Percentiles rank a stretch among this genome's conserved stretches.
These are phyloP conservation scores for Drosophila tsacasi DNA, from an alignment of 1,140 invertebrate species.

Conservation along the genomic window DNA sequence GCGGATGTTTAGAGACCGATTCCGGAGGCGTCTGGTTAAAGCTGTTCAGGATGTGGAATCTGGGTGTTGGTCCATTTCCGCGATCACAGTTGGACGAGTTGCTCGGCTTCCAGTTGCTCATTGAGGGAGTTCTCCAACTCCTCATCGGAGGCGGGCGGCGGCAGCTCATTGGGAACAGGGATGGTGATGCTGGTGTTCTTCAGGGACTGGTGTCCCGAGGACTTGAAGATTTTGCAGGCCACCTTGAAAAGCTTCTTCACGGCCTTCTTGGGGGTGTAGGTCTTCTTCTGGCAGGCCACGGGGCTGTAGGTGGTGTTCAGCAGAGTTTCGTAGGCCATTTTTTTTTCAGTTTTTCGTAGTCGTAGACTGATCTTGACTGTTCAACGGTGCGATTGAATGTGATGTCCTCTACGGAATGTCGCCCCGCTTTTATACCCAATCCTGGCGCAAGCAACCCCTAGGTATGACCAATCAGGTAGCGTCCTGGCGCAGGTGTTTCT, in stretches of 20 bases:
- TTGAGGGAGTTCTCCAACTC: slow-evolving; percentile 41
- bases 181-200: not conserved
- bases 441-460: slow-evolving; percentile 47
- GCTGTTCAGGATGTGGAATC: slow-evolving; percentile 18
- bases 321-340: slow-evolving; percentile 59
- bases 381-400: slow-evolving; percentile 39
- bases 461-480: slow-evolving; percentile 51
- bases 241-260: slow-evolving; percentile 51
- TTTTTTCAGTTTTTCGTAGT: slow-evolving; percentile 13
- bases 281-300: slow-evolving; percentile 32
- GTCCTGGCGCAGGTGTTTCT: slow-evolving; percentile 59
- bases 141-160: slow-evolving; percentile 20
- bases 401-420: slow-evolving; percentile 40
- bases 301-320: slow-evolving; percentile 25
- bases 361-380: slow-evolving; percentile 27
- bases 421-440: slow-evolving; percentile 50
- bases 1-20: slow-evolving; percentile 54
- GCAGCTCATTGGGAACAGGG: slow-evolving; percentile 3
- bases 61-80: slow-evolving; percentile 15
- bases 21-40: slow-evolving; percentile 48
- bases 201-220: slow-evolving; percentile 28
- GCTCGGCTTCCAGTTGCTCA: slow-evolving; percentile 40
- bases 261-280: slow-evolving; percentile 33
- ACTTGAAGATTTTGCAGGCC: slow-evolving; percentile 45
- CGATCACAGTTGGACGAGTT: slow-evolving; percentile 38